Base-by-base conservation (phyloP, 2,888 invertebrate genomes). In the Actias luna region DNA sequence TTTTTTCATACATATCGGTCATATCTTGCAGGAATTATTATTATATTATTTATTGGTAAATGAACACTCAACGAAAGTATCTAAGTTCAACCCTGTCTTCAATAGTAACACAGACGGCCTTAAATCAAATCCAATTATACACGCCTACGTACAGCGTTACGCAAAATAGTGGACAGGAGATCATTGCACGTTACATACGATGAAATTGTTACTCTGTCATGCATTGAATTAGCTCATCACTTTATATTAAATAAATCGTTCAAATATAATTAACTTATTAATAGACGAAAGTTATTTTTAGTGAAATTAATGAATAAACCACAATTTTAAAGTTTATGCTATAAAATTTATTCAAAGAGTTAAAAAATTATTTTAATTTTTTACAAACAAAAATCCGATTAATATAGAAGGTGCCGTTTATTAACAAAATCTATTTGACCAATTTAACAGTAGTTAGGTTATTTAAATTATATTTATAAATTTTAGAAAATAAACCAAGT, bases 61-160 rank as follows among this genome's bases (percentile, higher is more conserved):
- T 42, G n/a, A 42, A 42, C 2, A 8, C 16, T 42, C 18, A 8
- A n/a, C 7, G n/a, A 42, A 18, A 42, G 5, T 5, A 18, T 42
- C 7, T n/a, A 25, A 55, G 10, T 62, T 12, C 58, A 33, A 18
- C 5, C 31, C 61, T 39, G 57, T 25, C 2, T 14, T 25, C 10
- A 35, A 29, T 50, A 16, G 27, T 52, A 62, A 58, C 39, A 42
- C 57, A 62, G 42, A 58, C 39, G 42, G 31, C 22, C 57, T 36
- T 61, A 62, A 62, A 62, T 62, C 58, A 62, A 62, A 62, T 52
- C 31, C 25, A 61, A 61, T 62, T 62, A 58, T 39, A 57, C 39
- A 58, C 39, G 46, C 58, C 61, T 55, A 61, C 27, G 12, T 12
- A 36, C 55, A 61, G 42, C 29, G 33, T 42, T 55, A 29, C 29